These are phyloP conservation scores for Noctilio leporinus DNA, from an alignment of 2,113 vertebrate genomes.

Conservation along the genomic window DNA sequence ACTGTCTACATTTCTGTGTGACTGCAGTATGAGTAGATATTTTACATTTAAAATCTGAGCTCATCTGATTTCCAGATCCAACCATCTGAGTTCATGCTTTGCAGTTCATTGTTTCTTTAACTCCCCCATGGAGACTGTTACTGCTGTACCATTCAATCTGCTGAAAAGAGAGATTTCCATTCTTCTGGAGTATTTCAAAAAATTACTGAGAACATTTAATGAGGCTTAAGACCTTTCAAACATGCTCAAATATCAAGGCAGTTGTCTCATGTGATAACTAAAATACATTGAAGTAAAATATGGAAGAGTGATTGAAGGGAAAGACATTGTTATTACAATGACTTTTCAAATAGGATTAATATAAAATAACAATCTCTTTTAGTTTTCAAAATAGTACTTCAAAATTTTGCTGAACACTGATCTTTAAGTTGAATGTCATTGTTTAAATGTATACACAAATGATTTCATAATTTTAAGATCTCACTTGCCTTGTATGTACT, in stretches of 20 bases:
- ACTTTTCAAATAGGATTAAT: background rate
- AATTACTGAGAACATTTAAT: constrained; percentile 30
- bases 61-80: background rate
- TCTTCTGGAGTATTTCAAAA: constrained; percentile 1
- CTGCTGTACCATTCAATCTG: background rate
- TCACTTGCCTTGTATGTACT: background rate
- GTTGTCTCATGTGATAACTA: background rate
- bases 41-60: background rate
- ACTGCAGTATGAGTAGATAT: background rate
- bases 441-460: background rate
- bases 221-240: background rate
- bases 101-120: constrained; percentile 3
- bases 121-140: background rate
- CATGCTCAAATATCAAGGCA: background rate
- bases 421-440: background rate
- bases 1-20: constrained; percentile 14
- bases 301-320: background rate
- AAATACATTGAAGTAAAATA: background rate
- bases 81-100: constrained; percentile 21
- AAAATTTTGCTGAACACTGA: background rate
- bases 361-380: background rate
- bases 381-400: background rate
- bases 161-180: constrained; percentile 12
- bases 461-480: background rate
- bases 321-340: background rate